Base-by-base conservation (phyloP, 2,888 invertebrate species). In the Lepeophtheirus nordmannii region DNA sequence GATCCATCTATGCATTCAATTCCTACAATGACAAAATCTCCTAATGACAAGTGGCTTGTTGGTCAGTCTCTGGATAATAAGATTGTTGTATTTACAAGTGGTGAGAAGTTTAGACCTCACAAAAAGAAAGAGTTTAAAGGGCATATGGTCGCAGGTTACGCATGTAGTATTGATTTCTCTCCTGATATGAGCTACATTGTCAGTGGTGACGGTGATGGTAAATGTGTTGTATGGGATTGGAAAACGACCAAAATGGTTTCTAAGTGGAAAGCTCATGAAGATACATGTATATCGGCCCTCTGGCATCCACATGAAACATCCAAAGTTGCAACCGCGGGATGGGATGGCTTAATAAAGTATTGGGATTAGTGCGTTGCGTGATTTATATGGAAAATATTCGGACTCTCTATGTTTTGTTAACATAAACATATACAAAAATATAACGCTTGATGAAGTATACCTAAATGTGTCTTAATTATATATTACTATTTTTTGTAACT, bases 301-400 rank as follows among this genome's bases (percentile, higher is more conserved):
- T 99, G 98, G 98, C 97, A 98, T 79, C 98, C 98, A 0, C 97
- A 98, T 74, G 98, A 99, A 76, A 89, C 96, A 2, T 94, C 94
- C 73, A 89, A 91, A 75, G 81, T 99, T 67, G 88, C 90, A n/a
- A 93, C 96, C 0, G 94, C 94, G 57, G 96, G 98, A 62, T 99
- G 98, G 98, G 98, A 99, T 77, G 94, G 94, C 9, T 79, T 90
- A 70, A 92, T 99, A 71, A 98, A 99, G 77, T 92, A 91, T 76
- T 99, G 98, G 97, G 97, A 97, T 78, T 97, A 82, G 7, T 30
- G 30, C 7, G 2, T 7, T 30, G 7, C 7, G 30, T 30, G 30
- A 30, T 30, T 30, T 30, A n/a, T 30, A 30, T 30, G 3, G 7
- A 30, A 30, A 30, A 30, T 30, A 30, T 30, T 30, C 30, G 30